Conservation (phyloP, 2,113 vertebrate species). For the Isichthys henryi region DNA sequence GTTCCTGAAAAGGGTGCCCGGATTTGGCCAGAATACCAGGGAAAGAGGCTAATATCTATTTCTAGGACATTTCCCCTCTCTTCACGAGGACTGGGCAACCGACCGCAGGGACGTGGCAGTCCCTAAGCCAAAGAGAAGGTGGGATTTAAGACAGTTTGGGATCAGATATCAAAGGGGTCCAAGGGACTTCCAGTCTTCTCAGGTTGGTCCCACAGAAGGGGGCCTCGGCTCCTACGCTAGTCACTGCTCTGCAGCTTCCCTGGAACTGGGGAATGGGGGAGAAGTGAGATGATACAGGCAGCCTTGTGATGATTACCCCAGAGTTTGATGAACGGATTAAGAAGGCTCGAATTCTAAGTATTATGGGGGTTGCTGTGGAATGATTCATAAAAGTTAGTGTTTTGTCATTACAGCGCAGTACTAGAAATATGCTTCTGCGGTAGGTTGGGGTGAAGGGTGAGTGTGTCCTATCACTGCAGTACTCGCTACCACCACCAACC, state of each 20-base stretch:
- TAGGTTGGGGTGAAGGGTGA: not conserved
- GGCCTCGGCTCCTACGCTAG: slow-evolving; percentile 16
- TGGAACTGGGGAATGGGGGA: not conserved
- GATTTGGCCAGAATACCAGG: not conserved
- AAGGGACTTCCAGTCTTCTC: slow-evolving; percentile 12
- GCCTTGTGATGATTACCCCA: not conserved
- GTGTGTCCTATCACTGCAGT: not conserved
- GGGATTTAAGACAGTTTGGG: slow-evolving; percentile 38
- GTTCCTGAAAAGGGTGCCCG: not conserved
- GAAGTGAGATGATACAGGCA: not conserved
- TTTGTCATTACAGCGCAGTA: not conserved
- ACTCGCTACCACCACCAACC: not conserved
- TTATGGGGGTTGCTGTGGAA: not conserved
- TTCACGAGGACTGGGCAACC: slow-evolving; percentile 30
- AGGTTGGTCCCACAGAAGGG: slow-evolving; percentile 21
- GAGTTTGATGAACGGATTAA: not conserved
- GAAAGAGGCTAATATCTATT: not conserved
- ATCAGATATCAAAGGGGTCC: slow-evolving; percentile 45
- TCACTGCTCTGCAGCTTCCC: not conserved
- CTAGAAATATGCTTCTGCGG: not conserved
- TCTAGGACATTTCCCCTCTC: slow-evolving; percentile 19
- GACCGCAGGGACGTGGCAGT: slow-evolving; percentile 39
- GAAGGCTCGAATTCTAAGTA: not conserved
- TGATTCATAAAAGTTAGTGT: not conserved
- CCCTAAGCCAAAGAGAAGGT: slow-evolving; percentile 31